Evolutionary conservation across 2,888 invertebrate genomes (phyloP), one percentile per base, ranked within the genome.

Genomic region (Chrysodeixis includens): DNA sequence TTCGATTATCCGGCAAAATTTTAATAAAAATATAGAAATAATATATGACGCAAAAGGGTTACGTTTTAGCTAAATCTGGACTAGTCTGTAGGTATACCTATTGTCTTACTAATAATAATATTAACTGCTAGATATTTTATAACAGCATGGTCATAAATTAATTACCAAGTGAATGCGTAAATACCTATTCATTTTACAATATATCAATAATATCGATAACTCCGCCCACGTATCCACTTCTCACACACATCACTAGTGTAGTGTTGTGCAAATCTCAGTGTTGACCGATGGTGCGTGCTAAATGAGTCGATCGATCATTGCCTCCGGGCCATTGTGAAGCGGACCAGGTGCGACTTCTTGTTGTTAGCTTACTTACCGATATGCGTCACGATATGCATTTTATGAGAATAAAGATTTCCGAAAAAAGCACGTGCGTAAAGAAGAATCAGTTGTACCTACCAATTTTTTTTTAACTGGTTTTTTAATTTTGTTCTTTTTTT

Each of bases 251-350:
- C 85, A 78, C 88, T 86, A 78, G 40, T 49, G 26, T 66, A 81
- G 83, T 84, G 85, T 90, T 91, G 90, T 88, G 91, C 92, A 91
- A 93, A 92, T 88, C 91, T 87, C 85, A 74, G 66, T 81, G 86
- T 87, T 93, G 93, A 92, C 93, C 92, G 91, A 90, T 90, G 89
- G 86, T 88, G 93, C 94, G 91, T 93, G 89, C 84, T 86, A 88
- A 93, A 94, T 92, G 87, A 87, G 71, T 83, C 88, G 86, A 94
- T 95, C 93, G 86, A 94, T 94, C 93, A 93, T 86, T 82, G 82
- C 84, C 69, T 76, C 69, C 76, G 74, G 63, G 63, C 79, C 80
- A 84, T 88, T 83, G 88, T 90, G 84, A 84, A 76, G 46, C 35
- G 46, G 52, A 80, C 92, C 93, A 93, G 93, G 92, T 93, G 92